Evolutionary conservation across 1,140 invertebrate species (phyloP).

Genomic region (Adelges cooleyi): DNA sequence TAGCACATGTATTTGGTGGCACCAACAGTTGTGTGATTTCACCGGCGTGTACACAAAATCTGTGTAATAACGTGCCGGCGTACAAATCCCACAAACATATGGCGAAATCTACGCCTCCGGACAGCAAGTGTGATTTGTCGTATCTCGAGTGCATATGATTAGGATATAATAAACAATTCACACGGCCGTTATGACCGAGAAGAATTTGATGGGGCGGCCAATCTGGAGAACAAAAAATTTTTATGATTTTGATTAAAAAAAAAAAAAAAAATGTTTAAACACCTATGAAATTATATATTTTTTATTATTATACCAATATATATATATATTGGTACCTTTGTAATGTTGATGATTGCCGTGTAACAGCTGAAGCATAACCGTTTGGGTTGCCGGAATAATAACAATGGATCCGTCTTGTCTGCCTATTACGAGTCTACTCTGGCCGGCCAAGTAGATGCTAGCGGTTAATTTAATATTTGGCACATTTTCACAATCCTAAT

Average conservation of each 20-base stretch:
- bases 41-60: constrained; percentile 92
- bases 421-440: constrained; percentile 87
- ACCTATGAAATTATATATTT: too few relatives aligned
- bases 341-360: constrained; percentile 81
- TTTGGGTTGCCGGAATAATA: constrained; percentile 92
- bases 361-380: constrained; percentile 84
- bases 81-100: constrained; percentile 96
- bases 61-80: constrained; percentile 74
- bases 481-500: constrained; percentile 34
- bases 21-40: constrained; percentile 84
- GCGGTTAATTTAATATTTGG: constrained; percentile 67
- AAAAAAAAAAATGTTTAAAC: neutral
- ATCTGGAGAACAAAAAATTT: constrained; percentile 45
- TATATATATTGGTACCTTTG: constrained; percentile 47
- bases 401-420: constrained; percentile 92
- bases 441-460: constrained; percentile 83
- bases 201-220: constrained; percentile 83
- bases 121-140: constrained; percentile 80
- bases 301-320: too few relatives aligned
- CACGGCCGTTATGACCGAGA: constrained; percentile 79
- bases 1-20: constrained; percentile 82
- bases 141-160: constrained; percentile 86
- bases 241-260: neutral
- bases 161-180: constrained; percentile 92
- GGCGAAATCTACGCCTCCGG: constrained; percentile 94